phyloP scores from a whole-genome alignment of 2,113 vertebrate genomes.

The Enhydra lutris region DNA sequence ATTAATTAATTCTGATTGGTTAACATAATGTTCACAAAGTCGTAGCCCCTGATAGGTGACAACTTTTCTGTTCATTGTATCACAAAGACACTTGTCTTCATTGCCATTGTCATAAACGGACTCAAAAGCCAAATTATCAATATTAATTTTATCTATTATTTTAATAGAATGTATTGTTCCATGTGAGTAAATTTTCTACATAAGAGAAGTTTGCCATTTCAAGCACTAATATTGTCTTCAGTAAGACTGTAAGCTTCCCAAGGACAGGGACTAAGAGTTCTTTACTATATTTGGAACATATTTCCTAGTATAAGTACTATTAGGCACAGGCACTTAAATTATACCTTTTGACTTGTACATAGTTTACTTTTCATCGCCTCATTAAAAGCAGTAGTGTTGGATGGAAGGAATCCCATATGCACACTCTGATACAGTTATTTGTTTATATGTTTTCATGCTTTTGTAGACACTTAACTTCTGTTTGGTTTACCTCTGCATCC shows the following conservation, averaged over 20 bases:
- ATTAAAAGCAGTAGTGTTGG: background rate
- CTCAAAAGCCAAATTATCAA: conserved; percentile 9
- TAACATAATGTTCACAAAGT: background rate
- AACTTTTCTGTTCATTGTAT: background rate
- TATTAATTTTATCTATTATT: background rate
- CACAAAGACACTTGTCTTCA: background rate
- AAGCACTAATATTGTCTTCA: background rate
- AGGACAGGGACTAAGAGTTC: background rate
- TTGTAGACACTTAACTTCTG: background rate
- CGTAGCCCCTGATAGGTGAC: background rate
- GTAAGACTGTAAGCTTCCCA: background rate
- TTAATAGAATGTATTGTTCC: background rate
- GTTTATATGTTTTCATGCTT: background rate
- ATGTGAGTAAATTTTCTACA: conserved; percentile 21
- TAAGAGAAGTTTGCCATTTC: background rate
- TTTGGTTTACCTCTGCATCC: background rate
- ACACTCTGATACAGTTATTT: background rate
- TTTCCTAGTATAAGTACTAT: background rate
- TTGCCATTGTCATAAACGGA: background rate
- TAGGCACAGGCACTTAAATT: background rate
- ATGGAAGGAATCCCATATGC: background rate
- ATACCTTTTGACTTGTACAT: background rate
- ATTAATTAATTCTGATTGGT: background rate
- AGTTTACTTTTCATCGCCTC: background rate
- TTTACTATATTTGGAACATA: background rate